phyloP scores from a whole-genome alignment of 2,797 vertebrate species.

The Gobionotothen gibberifrons region DNA sequence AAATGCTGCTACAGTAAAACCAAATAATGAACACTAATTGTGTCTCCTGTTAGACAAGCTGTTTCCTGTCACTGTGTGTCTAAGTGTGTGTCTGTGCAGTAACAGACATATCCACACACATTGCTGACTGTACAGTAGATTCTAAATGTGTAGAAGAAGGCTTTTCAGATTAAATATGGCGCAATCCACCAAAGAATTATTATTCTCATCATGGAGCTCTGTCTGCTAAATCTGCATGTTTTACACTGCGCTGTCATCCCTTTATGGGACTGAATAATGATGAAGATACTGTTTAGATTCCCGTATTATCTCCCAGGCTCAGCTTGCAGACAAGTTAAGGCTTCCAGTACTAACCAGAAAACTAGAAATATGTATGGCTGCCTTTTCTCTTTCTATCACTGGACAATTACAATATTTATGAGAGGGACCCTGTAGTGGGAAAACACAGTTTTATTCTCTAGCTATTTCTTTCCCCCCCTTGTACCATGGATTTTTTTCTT shows the following conservation, averaged over 20 bases:
- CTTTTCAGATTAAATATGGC: constrained; percentile 46
- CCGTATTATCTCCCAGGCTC: constrained; percentile 70
- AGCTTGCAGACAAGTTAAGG: constrained; percentile 72
- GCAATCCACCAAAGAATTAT: constrained; percentile 49
- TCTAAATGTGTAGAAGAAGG: constrained; percentile 30
- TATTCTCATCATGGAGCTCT: constrained; percentile 58
- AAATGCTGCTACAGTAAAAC: constrained; percentile 24
- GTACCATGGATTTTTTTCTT: constrained; percentile 64
- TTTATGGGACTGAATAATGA: constrained; percentile 68
- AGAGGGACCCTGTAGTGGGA: constrained; percentile 76
- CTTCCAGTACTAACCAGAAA: constrained; percentile 66
- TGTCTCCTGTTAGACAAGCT: constrained; percentile 14
- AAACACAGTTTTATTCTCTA: constrained; percentile 79
- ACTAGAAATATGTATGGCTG: constrained; percentile 65
- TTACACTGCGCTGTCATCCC: constrained; percentile 61
- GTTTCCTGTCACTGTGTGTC: constrained; percentile 4
- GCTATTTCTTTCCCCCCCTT: constrained; percentile 72
- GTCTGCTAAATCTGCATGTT: constrained; percentile 73
- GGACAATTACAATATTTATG: constrained; percentile 88
- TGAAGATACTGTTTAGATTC: constrained; percentile 77
- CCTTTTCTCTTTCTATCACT: constrained; percentile 73
- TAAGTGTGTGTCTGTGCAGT: neutral
- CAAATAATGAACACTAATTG: constrained; percentile 25
- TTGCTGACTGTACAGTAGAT: constrained; percentile 22
- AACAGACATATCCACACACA: constrained; percentile 14